These are phyloP conservation scores for Drosophila nikananu DNA, from an alignment of 1,140 invertebrate genomes.

Conservation along the genomic window DNA sequence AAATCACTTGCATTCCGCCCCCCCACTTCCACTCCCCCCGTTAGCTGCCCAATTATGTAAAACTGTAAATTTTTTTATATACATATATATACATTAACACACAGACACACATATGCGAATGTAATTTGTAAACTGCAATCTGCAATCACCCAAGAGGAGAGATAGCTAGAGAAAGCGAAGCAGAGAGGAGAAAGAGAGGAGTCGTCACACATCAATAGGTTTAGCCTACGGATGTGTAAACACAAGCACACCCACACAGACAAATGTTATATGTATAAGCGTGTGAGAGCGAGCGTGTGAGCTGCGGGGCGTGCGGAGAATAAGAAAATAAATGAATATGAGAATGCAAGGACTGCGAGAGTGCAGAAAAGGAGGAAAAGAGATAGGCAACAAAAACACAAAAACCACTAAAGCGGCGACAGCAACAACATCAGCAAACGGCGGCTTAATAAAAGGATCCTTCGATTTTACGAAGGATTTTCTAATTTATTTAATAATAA, in stretches of 20 bases:
- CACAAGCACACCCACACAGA: slow-evolving; percentile 18
- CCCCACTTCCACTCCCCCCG: slow-evolving; percentile 9
- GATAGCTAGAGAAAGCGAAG: slow-evolving; percentile 1
- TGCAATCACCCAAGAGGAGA: slow-evolving; percentile 34
- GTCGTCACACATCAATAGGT: slow-evolving; percentile 69
- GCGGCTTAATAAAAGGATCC: slow-evolving; percentile 52
- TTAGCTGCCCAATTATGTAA: slow-evolving; percentile 45
- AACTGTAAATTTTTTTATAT: slow-evolving; percentile 77
- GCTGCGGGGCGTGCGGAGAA: slow-evolving; percentile 57
- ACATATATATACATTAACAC: slow-evolving; percentile 29
- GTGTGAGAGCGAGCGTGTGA: slow-evolving; percentile 15
- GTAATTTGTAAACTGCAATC: slow-evolving; percentile 29
- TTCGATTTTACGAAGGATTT: slow-evolving; percentile 85
- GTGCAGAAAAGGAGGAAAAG: slow-evolving; percentile 12
- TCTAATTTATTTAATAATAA: slow-evolving; percentile 84
- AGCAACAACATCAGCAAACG: slow-evolving; percentile 38
- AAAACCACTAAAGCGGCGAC: slow-evolving; percentile 37
- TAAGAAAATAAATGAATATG: slow-evolving; percentile 9
- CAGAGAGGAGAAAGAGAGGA: slow-evolving; percentile 5
- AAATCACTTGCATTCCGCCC: slow-evolving; percentile 60
- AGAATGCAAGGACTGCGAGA: slow-evolving; percentile 34
- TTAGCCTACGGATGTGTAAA: slow-evolving; percentile 54
- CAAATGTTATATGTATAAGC: slow-evolving; percentile 71
- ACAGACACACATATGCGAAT: slow-evolving; percentile 6
- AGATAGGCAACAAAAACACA: slow-evolving; percentile 36